A percentile compares a stretch with the other conserved stretches of the same genome.
These are phyloP conservation scores for Diploscapter pachys DNA, from an alignment of 1,140 invertebrate genomes.

Conservation along the genomic window DNA sequence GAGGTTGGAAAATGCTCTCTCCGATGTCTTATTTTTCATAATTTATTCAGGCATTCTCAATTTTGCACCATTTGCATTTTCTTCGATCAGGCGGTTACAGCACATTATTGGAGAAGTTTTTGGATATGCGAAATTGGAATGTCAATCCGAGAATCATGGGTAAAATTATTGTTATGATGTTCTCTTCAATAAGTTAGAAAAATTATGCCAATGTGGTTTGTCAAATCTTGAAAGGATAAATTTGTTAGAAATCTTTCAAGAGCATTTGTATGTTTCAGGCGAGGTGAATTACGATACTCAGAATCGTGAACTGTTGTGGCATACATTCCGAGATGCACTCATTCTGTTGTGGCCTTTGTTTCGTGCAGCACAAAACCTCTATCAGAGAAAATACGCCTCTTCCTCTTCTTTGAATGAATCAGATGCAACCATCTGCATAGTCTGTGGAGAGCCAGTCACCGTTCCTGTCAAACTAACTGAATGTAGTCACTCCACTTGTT, in stretches of 20 bases:
- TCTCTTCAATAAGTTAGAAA: constrained; percentile 1
- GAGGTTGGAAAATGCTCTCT: background rate
- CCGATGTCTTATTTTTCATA: constrained; percentile 3
- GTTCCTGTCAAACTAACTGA: constrained; percentile 20
- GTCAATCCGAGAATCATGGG: constrained; percentile 25
- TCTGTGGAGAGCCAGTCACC: constrained; percentile 23
- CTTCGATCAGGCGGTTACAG: constrained; percentile 28
- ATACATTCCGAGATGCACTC: constrained; percentile 30
- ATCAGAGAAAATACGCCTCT: background rate
- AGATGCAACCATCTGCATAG: constrained; percentile 18
- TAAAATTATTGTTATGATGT: constrained; percentile 16
- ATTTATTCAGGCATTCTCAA: constrained; percentile 3
- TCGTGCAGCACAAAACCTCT: background rate
- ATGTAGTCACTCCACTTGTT: constrained; percentile 29
- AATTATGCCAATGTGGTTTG: constrained; percentile 1
- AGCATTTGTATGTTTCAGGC: constrained; percentile 8
- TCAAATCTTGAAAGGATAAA: background rate
- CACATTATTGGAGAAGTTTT: constrained; percentile 18
- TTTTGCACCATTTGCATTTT: constrained; percentile 30
- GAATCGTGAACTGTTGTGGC: constrained; percentile 34
- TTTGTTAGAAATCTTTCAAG: background rate
- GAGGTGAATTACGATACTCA: constrained; percentile 30
- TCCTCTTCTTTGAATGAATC: background rate
- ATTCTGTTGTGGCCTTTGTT: constrained; percentile 27
- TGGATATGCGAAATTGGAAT: constrained; percentile 24